Evolutionary conservation across 2,888 invertebrate species (phyloP).

Genomic region (Napeogenes sylphis): DNA sequence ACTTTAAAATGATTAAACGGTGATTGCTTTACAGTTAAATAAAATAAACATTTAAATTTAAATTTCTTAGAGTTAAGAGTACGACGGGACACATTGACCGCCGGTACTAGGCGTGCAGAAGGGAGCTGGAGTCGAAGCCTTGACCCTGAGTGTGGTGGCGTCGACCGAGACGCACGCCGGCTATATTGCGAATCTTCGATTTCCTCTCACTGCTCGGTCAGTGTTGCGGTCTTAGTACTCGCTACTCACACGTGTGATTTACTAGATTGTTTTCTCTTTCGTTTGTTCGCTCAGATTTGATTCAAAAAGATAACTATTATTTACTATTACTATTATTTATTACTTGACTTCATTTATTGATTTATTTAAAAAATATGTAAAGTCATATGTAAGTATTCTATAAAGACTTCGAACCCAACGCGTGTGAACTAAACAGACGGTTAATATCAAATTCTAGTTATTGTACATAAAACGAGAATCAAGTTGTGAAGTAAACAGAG

Average conservation of each 20-base stretch:
- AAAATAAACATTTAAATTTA: too few relatives aligned
- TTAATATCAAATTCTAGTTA: slow-evolving; percentile 60
- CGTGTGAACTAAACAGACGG: slow-evolving; percentile 34
- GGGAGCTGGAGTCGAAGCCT: slow-evolving; percentile 70
- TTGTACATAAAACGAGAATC: slow-evolving; percentile 50
- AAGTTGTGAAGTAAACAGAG: slow-evolving; percentile 52
- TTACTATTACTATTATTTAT: too few relatives aligned
- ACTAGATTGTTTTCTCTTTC: slow-evolving; percentile 64
- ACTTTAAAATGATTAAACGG: slow-evolving; percentile 17
- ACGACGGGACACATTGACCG: slow-evolving; percentile 22
- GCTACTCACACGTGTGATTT: slow-evolving; percentile 62
- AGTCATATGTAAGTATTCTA: too few relatives aligned
- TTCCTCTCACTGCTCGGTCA: slow-evolving; percentile 56
- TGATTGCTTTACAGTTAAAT: too few relatives aligned
- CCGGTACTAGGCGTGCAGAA: slow-evolving; percentile 66
- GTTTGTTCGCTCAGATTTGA: slow-evolving; percentile 30
- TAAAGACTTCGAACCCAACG: background rate
- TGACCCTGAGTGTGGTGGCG: slow-evolving; percentile 77
- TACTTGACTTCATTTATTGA: too few relatives aligned
- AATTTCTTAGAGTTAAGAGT: too few relatives aligned
- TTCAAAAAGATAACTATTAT: background rate
- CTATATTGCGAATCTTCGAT: slow-evolving; percentile 67
- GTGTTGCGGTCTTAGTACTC: slow-evolving; percentile 66
- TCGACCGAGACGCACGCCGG: slow-evolving; percentile 75
- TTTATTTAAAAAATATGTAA: too few relatives aligned